These are phyloP conservation scores for Coenobita brevimanus DNA, from an alignment of 1,140 invertebrate species.

Conservation along the genomic window DNA sequence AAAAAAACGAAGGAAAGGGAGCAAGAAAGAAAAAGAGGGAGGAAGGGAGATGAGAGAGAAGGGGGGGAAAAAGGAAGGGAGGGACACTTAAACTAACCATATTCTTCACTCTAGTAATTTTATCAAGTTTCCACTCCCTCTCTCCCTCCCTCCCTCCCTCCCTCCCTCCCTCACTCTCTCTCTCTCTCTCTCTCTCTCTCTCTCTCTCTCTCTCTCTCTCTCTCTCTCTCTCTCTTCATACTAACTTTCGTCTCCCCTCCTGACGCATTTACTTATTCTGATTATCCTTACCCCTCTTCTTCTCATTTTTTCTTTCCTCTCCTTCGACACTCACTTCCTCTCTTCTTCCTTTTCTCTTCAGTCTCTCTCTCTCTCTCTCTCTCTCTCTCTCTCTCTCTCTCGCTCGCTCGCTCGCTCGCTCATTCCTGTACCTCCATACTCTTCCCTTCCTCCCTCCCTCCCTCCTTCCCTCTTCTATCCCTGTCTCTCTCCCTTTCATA, in stretches of 20 bases:
- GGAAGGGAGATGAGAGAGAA: background rate
- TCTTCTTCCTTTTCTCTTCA: background rate
- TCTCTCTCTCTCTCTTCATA: conserved; percentile 43
- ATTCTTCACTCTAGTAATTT: background rate
- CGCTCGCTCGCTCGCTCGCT: conserved; percentile 10
- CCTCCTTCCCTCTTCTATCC: background rate
- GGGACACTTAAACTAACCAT: background rate
- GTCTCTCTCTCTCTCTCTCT: background rate
- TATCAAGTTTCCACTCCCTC: background rate
- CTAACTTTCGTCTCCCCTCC: too few species aligned
- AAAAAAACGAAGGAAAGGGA: too few species aligned
- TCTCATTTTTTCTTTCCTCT: background rate
- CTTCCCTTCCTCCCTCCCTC: too few species aligned
- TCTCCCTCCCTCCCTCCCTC: background rate
- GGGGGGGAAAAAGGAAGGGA: background rate
- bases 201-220: conserved; percentile 41
- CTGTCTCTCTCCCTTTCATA: conserved; percentile 21
- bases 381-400: conserved; percentile 14
- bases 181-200: conserved; percentile 48
- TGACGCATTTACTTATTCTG: too few species aligned
- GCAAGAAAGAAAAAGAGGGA: background rate
- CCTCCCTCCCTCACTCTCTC: conserved; percentile 31
- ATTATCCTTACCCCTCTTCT: too few species aligned
- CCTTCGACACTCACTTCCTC: background rate
- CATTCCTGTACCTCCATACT: background rate